Evolutionary conservation across 2,797 vertebrate genomes (phyloP), one percentile per base, ranked within the genome.

Genomic region (Balearica regulorum): DNA sequence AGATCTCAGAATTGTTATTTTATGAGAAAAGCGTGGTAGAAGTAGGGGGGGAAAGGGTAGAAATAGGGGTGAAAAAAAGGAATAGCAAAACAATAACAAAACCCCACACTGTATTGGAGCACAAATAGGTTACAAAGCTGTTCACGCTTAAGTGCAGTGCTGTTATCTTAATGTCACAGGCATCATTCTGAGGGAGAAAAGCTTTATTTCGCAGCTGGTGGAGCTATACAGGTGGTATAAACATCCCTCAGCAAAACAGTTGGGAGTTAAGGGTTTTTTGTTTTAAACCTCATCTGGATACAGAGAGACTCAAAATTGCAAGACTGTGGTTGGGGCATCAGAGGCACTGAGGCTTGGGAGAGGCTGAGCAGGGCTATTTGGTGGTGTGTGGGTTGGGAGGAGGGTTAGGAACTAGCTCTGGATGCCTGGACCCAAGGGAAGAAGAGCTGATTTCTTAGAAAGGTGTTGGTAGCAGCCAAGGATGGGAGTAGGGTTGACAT

Each of bases 1-100:
- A 93, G 66, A 44, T 93, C 96, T 92, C 75, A 39, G 70, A 91
- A 87, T 10, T 5, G 62, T 93, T 88, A 43, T 75, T 95, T 86
- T 78, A 51, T 44, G 39, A 39, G 19, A 62, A 90, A 95, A 92
- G 65, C 13, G 12, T 65, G 82, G 43, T 64, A 39, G 69, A 77
- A 92, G 64, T 76, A 62, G 3, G 7, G 11, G 1, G 15, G 13
- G 13, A n/a, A 53, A 54, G 14, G 18, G 46, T 71, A 69, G 33
- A 55, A 90, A 57, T 73, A 6, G 43, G 49, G 0, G 8, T 8
- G 1, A 1, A 5, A 22, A 16, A n/a, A 26, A 11, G 6, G 16
- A 80, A 61, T 46, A 19, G 25, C 21, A 2, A 58, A 60, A 58
- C 69, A 25, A 2, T 51, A 60, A 58, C 69, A 60, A 77, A 61